A percentile compares a stretch with the other conserved stretches of the same genome.
Evolutionary conservation across 2,888 invertebrate species (phyloP).

Genomic region (Morinoia aosen): DNA sequence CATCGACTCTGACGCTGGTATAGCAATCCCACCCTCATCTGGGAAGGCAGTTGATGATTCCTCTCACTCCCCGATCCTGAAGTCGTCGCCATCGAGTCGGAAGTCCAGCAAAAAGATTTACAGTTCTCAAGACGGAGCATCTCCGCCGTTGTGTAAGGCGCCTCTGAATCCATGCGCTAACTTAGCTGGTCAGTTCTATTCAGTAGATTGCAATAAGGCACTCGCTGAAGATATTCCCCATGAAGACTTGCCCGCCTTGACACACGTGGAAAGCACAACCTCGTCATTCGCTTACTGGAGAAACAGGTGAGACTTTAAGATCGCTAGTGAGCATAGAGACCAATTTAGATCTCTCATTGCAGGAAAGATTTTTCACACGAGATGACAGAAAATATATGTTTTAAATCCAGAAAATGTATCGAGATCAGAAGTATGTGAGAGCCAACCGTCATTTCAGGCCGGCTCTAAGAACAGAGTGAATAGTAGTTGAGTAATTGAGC

Average conservation of each 20-base stretch:
- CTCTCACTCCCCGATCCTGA: conserved; percentile 1
- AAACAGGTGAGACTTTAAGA: neutral
- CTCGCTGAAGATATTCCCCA: neutral
- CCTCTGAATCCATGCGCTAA: neutral
- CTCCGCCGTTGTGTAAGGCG: neutral
- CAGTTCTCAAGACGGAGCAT: neutral
- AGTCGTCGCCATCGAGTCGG: neutral
- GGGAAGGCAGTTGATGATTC: neutral
- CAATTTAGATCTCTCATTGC: neutral
- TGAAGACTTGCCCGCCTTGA: neutral
- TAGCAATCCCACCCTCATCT: no score
- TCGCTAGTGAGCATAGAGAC: neutral
- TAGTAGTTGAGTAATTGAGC: no score
- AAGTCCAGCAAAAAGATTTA: neutral
- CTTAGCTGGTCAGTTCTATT: neutral
- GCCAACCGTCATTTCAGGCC: no score
- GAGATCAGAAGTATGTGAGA: no score
- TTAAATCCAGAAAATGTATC: no score
- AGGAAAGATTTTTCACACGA: no score
- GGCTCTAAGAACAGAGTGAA: no score
- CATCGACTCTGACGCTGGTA: neutral
- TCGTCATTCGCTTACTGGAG: neutral
- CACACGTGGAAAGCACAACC: neutral
- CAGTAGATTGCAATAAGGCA: neutral
- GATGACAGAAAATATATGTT: no score